Conservation (phyloP, 2,113 vertebrate species). For the Indri indri region DNA sequence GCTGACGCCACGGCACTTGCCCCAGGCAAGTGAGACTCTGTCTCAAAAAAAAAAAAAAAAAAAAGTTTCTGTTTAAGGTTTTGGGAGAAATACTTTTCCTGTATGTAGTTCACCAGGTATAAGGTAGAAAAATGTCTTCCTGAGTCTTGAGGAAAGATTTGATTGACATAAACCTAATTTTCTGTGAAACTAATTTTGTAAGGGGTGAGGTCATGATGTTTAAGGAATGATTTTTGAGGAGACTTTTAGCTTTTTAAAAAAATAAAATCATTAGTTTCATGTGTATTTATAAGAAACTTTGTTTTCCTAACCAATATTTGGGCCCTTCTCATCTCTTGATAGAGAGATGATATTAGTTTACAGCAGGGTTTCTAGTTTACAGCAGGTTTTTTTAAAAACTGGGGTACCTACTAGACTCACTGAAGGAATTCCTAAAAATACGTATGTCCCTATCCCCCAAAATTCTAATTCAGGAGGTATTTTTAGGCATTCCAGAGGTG, state of each 20-base stretch:
- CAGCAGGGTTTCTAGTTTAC: not conserved
- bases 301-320: not conserved
- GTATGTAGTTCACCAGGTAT: not conserved
- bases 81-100: not conserved
- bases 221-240: slow-evolving; percentile 8
- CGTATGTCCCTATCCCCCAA: not conserved
- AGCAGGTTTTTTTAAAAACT: not conserved
- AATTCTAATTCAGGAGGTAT: not conserved
- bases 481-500: not conserved
- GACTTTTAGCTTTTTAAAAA: not conserved
- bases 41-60: no score
- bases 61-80: not conserved
- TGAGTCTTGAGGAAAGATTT: slow-evolving; percentile 3
- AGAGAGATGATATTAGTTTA: not conserved
- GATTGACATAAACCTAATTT: not conserved
- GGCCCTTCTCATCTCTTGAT: not conserved
- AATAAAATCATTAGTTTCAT: not conserved
- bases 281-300: slow-evolving; percentile 25
- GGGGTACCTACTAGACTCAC: not conserved
- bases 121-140: not conserved
- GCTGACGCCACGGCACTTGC: no score
- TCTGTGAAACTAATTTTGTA: not conserved
- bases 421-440: slow-evolving; percentile 30
- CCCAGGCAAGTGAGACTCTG: no score
- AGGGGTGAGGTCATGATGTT: not conserved